Evolutionary conservation across 2,113 vertebrate genomes (phyloP), one percentile per base, ranked within the genome.

Genomic region (Tupaia tana): DNA sequence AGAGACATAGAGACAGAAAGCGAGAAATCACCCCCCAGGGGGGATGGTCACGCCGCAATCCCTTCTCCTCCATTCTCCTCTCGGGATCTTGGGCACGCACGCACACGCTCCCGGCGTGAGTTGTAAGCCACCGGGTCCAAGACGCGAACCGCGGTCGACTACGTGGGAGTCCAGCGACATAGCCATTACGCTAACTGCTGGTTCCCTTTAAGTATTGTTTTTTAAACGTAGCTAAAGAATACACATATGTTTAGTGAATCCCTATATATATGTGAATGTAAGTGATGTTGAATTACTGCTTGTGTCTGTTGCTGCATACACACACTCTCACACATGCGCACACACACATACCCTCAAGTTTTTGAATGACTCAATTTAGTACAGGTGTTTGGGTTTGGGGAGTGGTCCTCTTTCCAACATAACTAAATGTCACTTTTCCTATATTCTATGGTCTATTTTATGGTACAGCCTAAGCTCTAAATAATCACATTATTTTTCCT

Each of bases 371-470:
- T 79, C 8, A 3, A 10, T 74, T 94, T 83, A 81, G 9, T 70
- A 52, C 74, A 82, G 61, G 43, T 95, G 34, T 13, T 14, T 84
- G 74, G 13, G 13, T 52, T 56, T 2, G 56, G n/a, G 74, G 15
- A 61, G 58, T 34, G 69, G 64, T 54, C 9, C 14, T 74, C 16
- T 87, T 92, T 90, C 75, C 64, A 74, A n/a, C 18, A 54, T 79
- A 83, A 90, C 25, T 78, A 52, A 94, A 80, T 71, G 56, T 81
- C 0, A 7, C n/a, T 73, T 84, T 87, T 89, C 25, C 43, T 86
- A 24, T 69, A 67, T 89, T 74, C 34, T 54, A 24, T 31, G 64
- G 61, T 54, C 94, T 20, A 87, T 92, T 94, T 94, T 90, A 73
- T 4, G 31, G 81, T 29, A 58, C 25, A 74, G 34, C 16, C 61